Evolutionary conservation across 2,888 invertebrate species (phyloP).

Genomic region (Drosophila paucipuncta): DNA sequence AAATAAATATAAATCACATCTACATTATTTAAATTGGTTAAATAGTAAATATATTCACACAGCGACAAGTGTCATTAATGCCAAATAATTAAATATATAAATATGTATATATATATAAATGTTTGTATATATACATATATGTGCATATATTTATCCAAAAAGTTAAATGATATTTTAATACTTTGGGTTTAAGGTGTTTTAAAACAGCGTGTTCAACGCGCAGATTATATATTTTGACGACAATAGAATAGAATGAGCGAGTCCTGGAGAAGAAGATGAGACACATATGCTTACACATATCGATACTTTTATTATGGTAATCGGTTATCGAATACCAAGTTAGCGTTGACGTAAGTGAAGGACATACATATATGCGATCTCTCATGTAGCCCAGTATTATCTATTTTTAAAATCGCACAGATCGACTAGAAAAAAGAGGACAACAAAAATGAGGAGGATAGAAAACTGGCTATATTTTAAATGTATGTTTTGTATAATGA

Average conservation of each 20-base stretch:
- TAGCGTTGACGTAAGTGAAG: not conserved
- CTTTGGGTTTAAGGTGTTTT: not conserved
- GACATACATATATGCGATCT: not conserved
- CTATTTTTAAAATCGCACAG: not conserved
- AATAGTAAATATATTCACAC: constrained; percentile 36
- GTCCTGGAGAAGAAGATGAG: not conserved
- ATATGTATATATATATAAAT: not conserved
- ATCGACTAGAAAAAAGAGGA: not conserved
- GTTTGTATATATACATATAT: constrained; percentile 10
- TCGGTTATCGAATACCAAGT: not conserved
- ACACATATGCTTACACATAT: not conserved
- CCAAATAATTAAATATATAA: constrained; percentile 63
- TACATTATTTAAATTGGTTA: constrained; percentile 38
- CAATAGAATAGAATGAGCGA: not conserved
- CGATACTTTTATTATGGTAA: not conserved
- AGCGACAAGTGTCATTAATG: constrained; percentile 52
- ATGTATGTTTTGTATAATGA: not conserved
- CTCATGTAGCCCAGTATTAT: not conserved
- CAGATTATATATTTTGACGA: not conserved
- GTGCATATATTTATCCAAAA: constrained; percentile 50
- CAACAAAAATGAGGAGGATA: not conserved
- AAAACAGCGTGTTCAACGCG: not conserved
- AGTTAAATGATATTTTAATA: not conserved
- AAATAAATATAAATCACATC: constrained; percentile 28
- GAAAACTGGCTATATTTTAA: not conserved